These are phyloP conservation scores for Bolinopsis microptera DNA, from an alignment of 37 sponge, comb jelly and placozoan species.

Conservation along the genomic window DNA sequence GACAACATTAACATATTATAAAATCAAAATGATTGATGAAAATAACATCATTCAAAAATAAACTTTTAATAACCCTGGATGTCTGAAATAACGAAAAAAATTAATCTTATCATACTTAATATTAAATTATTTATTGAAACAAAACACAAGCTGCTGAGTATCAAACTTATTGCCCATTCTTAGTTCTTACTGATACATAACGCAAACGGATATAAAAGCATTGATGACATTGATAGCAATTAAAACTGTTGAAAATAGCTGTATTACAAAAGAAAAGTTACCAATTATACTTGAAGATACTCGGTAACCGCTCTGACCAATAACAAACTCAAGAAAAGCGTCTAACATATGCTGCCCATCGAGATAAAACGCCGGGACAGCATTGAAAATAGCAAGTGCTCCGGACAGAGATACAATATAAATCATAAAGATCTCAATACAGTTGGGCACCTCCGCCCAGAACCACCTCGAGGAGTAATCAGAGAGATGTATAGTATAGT, in stretches of 20 bases:
- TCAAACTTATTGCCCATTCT: too few species aligned
- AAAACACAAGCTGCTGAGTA: too few species aligned
- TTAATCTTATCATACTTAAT: too few species aligned
- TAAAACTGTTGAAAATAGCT: slow-evolving; percentile 26
- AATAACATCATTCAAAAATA: too few species aligned
- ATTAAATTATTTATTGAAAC: too few species aligned
- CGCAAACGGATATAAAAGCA: slow-evolving; percentile 44
- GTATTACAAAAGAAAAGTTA: neutral
- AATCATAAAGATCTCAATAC: slow-evolving; percentile 75
- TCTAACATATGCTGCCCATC: slow-evolving; percentile 63
- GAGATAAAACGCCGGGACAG: slow-evolving; percentile 42
- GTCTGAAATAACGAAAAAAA: too few species aligned
- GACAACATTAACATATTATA: too few species aligned
- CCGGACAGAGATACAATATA: slow-evolving; percentile 87
- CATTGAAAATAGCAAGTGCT: slow-evolving; percentile 67
- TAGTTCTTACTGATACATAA: neutral
- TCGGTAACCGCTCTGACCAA: neutral
- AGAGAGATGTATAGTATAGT: slow-evolving; percentile 67
- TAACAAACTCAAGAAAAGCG: neutral
- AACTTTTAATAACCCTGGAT: too few species aligned
- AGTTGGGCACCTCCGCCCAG: slow-evolving; percentile 75
- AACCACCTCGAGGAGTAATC: slow-evolving; percentile 68
- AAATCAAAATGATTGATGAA: too few species aligned
- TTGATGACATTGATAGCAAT: neutral
- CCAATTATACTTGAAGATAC: neutral